Percentiles rank a stretch among this genome's conserved stretches.
phyloP scores from a whole-genome alignment of 2,113 vertebrate genomes.

The Ondatra zibethicus region DNA sequence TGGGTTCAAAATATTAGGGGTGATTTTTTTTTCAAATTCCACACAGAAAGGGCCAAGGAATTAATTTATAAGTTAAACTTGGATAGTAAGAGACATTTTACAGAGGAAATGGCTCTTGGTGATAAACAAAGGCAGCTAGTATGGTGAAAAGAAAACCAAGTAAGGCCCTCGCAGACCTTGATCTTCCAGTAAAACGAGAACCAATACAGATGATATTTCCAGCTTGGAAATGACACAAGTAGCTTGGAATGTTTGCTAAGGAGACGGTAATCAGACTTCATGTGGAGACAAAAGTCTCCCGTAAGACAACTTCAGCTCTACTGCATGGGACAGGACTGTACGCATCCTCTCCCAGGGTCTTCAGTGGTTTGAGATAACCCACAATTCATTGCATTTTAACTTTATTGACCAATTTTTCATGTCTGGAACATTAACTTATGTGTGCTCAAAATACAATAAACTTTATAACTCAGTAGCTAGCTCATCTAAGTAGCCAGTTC shows the following conservation, averaged over 20 bases:
- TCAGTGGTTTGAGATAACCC: neutral
- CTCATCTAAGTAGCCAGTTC: neutral
- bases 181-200: neutral
- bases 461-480: slow-evolving; percentile 1
- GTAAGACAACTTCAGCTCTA: neutral
- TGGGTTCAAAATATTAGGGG: neutral
- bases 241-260: neutral
- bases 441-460: neutral
- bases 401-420: neutral
- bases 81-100: neutral
- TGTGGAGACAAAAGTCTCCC: neutral
- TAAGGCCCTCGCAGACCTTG: neutral
- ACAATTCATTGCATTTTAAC: neutral
- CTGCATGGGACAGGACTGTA: neutral
- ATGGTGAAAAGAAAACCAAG: neutral
- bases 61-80: neutral
- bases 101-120: neutral
- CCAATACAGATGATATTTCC: neutral
- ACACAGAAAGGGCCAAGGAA: neutral
- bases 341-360: too few relatives aligned
- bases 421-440: neutral
- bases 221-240: neutral
- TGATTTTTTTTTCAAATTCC: neutral
- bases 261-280: neutral
- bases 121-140: neutral